A percentile compares a stretch with the other conserved stretches of the same genome.
phyloP scores from a whole-genome alignment of 2,797 vertebrate genomes.

The Cyclura pinguis region DNA sequence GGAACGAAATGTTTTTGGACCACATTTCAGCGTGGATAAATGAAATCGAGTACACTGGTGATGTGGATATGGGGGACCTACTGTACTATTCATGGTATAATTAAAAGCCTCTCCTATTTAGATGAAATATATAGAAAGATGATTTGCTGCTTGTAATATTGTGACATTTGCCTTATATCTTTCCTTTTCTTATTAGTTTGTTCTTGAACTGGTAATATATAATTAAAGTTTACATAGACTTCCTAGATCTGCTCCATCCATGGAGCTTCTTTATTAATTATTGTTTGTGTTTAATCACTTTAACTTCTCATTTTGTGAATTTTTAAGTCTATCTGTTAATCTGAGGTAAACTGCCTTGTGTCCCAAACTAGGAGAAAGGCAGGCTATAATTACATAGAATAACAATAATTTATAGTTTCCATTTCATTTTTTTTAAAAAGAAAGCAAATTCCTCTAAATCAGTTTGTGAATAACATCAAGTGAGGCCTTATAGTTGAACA shows the following conservation, averaged over 20 bases:
- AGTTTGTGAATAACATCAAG: not conserved
- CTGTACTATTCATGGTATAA: not conserved
- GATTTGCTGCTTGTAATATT: not conserved
- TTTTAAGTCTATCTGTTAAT: not conserved
- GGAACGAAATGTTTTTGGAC: no score
- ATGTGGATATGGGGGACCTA: no score
- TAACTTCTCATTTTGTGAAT: no score
- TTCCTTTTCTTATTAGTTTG: slow-evolving; percentile 6
- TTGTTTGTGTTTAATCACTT: not conserved
- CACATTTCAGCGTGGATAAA: no score
- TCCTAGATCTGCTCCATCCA: not conserved
- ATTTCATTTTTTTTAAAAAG: not conserved
- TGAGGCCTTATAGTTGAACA: not conserved
- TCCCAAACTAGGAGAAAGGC: no score
- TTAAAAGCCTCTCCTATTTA: not conserved
- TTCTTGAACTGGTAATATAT: not conserved
- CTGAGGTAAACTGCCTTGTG: not conserved
- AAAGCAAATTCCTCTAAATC: not conserved
- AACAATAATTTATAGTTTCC: not conserved
- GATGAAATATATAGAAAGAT: slow-evolving; percentile 8
- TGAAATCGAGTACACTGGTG: no score
- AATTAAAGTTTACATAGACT: not conserved
- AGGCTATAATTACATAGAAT: not conserved
- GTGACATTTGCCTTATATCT: not conserved
- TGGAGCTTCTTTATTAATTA: not conserved